A percentile compares a stretch with the other conserved stretches of the same genome.
Conservation (phyloP, 1,140 invertebrate species). For the Oncopodura yosiiana region DNA sequence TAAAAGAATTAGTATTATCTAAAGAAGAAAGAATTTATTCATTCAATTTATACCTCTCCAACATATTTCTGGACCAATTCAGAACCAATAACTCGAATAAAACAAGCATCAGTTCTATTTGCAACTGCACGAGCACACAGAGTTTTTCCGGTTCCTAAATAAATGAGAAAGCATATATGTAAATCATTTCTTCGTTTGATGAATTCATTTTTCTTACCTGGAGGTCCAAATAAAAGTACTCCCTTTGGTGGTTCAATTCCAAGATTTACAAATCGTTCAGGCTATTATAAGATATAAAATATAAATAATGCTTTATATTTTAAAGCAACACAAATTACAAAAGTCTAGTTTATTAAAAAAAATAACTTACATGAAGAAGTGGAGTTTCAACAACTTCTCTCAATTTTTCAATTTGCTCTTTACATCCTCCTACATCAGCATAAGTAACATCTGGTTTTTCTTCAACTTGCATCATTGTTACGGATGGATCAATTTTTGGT, state of each 20-base stretch:
- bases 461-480: constrained; percentile 99
- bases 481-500: constrained; percentile 98
- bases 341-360: constrained; percentile 7
- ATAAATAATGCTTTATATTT: too few species aligned
- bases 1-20: too few species aligned
- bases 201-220: too few species aligned
- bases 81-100: constrained; percentile 97
- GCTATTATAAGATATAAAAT: constrained; percentile 47
- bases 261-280: constrained; percentile 96
- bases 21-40: neutral
- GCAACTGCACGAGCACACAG: constrained; percentile 94
- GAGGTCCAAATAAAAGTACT: constrained; percentile 93
- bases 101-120: constrained; percentile 97
- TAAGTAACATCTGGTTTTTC: constrained; percentile 99
- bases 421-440: constrained; percentile 97
- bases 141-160: constrained; percentile 71
- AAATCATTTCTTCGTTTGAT: too few species aligned
- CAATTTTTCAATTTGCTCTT: constrained; percentile 98
- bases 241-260: constrained; percentile 99
- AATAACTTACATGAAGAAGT: constrained; percentile 73
- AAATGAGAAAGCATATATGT: too few species aligned
- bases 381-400: constrained; percentile 98
- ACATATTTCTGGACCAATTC: constrained; percentile 97
- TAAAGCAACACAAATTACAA: too few species aligned
- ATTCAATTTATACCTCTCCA: constrained; percentile 90